Evolutionary conservation across 2,113 vertebrate species (phyloP).

Genomic region (Cynopterus brachyotis): DNA sequence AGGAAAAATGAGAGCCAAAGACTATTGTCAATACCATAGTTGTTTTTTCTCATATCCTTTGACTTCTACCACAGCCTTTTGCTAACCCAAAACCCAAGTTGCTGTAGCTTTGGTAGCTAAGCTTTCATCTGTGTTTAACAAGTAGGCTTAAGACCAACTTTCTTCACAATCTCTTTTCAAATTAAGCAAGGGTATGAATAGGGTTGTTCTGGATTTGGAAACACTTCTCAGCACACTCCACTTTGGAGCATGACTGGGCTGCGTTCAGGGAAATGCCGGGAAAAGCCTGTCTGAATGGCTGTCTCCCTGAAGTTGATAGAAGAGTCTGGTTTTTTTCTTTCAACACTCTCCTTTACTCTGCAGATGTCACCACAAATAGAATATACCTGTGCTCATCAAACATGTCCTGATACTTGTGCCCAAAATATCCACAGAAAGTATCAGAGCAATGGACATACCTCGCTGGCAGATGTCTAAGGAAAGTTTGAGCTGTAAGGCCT

Average conservation of each 20-base stretch:
- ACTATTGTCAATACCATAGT: not conserved
- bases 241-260: not conserved
- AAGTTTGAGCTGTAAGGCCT: not conserved
- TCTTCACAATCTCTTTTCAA: not conserved
- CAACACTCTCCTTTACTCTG: not conserved
- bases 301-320: not conserved
- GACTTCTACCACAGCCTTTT: not conserved
- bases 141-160: not conserved
- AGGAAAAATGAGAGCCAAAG: not conserved
- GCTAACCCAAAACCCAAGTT: not conserved
- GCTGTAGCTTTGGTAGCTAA: not conserved
- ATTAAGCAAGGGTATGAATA: not conserved
- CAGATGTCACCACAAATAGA: constrained; percentile 40
- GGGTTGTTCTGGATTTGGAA: not conserved
- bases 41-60: not conserved
- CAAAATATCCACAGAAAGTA: constrained; percentile 32
- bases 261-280: not conserved
- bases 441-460: not conserved
- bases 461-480: constrained; percentile 1
- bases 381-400: constrained; percentile 45
- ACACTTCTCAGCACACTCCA: not conserved
- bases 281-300: constrained; percentile 1
- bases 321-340: not conserved
- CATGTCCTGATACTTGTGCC: constrained; percentile 49
- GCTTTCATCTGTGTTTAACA: not conserved